Evolutionary conservation across 1,140 invertebrate genomes (phyloP).

Genomic region (Eufriesea mexicana): DNA sequence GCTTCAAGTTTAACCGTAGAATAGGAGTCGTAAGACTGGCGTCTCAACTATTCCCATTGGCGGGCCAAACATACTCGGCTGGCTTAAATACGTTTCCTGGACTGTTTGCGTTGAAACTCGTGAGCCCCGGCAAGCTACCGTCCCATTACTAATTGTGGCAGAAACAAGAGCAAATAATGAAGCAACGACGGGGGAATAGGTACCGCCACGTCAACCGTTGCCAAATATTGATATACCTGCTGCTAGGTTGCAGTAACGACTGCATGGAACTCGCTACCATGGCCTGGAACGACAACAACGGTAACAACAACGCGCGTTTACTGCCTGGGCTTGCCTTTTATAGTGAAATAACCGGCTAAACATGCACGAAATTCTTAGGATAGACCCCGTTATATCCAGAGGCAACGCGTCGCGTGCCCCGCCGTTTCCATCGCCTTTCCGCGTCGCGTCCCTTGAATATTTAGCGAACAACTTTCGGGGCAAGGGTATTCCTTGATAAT

Average conservation of each 20-base stretch:
- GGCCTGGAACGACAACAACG: not conserved
- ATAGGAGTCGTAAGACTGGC: constrained; percentile 23
- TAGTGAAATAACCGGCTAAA: constrained; percentile 28
- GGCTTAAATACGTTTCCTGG: constrained; percentile 38
- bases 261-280: constrained; percentile 1
- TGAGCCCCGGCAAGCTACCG: constrained; percentile 1
- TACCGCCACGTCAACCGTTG: constrained; percentile 36
- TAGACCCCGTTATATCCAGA: not conserved
- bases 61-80: constrained; percentile 17
- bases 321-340: constrained; percentile 18
- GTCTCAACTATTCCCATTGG: constrained; percentile 42
- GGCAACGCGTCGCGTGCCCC: not conserved
- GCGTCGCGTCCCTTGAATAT: constrained; percentile 4
- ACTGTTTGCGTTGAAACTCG: constrained; percentile 39
- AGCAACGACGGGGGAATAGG: constrained; percentile 29
- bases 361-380: constrained; percentile 31
- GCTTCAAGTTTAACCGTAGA: constrained; percentile 14
- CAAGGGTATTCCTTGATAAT: constrained; percentile 7
- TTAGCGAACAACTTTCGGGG: not conserved
- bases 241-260: constrained; percentile 38
- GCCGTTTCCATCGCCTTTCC: not conserved
- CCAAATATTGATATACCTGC: constrained; percentile 55
- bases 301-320: constrained; percentile 3
- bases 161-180: constrained; percentile 53
- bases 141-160: constrained; percentile 49